These are phyloP conservation scores for Clarias magur DNA, from an alignment of 2,113 vertebrate genomes.

Conservation along the genomic window DNA sequence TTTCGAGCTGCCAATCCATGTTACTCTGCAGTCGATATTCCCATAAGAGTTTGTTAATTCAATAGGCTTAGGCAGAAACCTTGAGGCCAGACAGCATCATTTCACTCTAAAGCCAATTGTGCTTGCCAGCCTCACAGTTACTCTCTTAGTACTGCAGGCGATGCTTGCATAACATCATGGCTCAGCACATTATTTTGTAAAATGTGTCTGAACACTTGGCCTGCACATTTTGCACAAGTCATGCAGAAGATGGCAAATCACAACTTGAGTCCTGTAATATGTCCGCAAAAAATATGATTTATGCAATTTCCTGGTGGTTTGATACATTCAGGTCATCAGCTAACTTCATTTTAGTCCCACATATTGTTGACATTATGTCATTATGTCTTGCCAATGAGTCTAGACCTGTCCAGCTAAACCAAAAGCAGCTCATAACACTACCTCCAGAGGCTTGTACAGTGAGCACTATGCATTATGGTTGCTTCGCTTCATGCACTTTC, in stretches of 20 bases:
- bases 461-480: too few relatives aligned
- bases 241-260: slow-evolving; percentile 1
- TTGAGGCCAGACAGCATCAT: slow-evolving; percentile 42
- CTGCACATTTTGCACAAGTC: not conserved
- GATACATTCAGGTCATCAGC: too few relatives aligned
- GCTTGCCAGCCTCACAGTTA: not conserved
- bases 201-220: not conserved
- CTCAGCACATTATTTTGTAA: slow-evolving; percentile 7
- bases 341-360: too few relatives aligned
- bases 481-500: too few relatives aligned
- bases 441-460: too few relatives aligned
- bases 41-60: slow-evolving; percentile 3
- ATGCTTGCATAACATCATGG: slow-evolving; percentile 48
- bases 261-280: too few relatives aligned
- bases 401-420: too few relatives aligned
- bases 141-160: not conserved
- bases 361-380: too few relatives aligned
- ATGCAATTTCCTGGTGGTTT: too few relatives aligned
- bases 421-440: too few relatives aligned
- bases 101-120: slow-evolving; percentile 10
- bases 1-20: not conserved
- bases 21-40: not conserved
- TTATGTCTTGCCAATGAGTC: too few relatives aligned
- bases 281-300: too few relatives aligned
- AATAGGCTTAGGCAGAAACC: not conserved